Conservation (phyloP, 2,888 invertebrate genomes). For the Zaprionus bogoriensis region DNA sequence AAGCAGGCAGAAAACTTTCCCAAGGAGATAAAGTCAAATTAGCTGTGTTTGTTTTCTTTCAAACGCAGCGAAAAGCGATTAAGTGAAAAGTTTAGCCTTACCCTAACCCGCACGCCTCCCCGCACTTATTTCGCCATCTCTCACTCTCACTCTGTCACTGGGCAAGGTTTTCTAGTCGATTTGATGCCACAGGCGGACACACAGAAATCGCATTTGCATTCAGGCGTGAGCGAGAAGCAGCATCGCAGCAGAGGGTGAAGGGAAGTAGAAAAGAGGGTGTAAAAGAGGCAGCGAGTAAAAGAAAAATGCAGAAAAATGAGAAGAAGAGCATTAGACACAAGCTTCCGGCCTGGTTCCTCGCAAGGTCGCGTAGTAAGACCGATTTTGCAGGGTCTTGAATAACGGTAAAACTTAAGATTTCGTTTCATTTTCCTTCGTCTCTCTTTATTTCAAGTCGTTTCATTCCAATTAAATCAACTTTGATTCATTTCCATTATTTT, state of each 20-base stretch:
- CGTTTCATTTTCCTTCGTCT: too few species aligned
- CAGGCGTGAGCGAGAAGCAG: conserved; percentile 13
- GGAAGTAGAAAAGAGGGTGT: not conserved
- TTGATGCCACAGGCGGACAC: conserved; percentile 52
- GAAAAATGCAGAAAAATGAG: not conserved
- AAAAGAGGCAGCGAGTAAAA: not conserved
- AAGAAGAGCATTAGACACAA: not conserved
- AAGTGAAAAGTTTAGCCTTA: conserved; percentile 63
- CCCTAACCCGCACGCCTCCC: not conserved
- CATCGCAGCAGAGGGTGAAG: not conserved
- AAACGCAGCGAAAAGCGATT: conserved; percentile 71
- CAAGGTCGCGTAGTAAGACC: too few species aligned
- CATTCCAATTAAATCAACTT: too few species aligned
- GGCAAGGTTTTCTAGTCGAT: conserved; percentile 61
- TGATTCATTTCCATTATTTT: too few species aligned
- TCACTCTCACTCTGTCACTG: not conserved
- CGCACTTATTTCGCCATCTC: not conserved
- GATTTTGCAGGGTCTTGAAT: too few species aligned
- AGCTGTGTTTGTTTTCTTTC: conserved; percentile 71
- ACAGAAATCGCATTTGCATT: conserved; percentile 68
- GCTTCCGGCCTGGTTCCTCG: too few species aligned
- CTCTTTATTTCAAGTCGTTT: too few species aligned
- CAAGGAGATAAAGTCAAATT: conserved; percentile 69
- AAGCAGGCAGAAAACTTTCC: conserved; percentile 38
- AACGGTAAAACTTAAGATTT: too few species aligned